Evolutionary conservation across 2,113 vertebrate species (phyloP), one percentile per base, ranked within the genome.

Genomic region (Poecilia latipinna): DNA sequence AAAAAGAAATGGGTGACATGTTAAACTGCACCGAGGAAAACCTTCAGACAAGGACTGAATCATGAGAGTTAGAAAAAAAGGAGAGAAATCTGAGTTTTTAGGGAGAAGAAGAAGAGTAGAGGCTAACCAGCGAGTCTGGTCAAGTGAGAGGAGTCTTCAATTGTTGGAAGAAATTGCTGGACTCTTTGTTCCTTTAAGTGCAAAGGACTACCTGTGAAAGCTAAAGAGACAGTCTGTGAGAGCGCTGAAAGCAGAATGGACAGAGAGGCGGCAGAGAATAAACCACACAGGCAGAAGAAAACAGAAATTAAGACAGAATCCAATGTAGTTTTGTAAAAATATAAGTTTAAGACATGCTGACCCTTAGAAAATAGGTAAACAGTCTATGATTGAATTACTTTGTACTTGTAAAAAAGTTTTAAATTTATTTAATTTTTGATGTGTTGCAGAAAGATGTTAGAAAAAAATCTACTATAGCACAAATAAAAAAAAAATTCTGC

Each of bases 121-220:
- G 69, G 90, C 94, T 96, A 94, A 98, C 97, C 96, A 89, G 93
- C 82, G 33, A 97, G 94, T 70, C 95, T 96, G 93, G 93, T 96
- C 86, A 97, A 96, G 92, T 95, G 92, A 90, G 96, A 95, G 88
- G 97, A 83, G 83, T 97, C 96, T 93, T 98, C 96, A 86, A 94
- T 90, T 84, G 89, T 66, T 54, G 92, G 90, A 64, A 89, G 73
- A 90, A 92, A 92, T 72, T 89, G 82, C 67, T 95, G 95, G 90
- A 97, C 93, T 83, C 93, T 94, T 92, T 89, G 92, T 63, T 94
- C 94, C 92, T 96, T 96, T 86, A 94, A 93, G 81, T 89, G 86
- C 73, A 92, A 87, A 93, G 96, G 94, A 72, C 94, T 96, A 3
- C 95, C 93, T 94, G 96, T 96, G 89, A 97, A 97, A 89, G 96